phyloP scores from a whole-genome alignment of 2,797 vertebrate species.

The Cheirogaleus major region DNA sequence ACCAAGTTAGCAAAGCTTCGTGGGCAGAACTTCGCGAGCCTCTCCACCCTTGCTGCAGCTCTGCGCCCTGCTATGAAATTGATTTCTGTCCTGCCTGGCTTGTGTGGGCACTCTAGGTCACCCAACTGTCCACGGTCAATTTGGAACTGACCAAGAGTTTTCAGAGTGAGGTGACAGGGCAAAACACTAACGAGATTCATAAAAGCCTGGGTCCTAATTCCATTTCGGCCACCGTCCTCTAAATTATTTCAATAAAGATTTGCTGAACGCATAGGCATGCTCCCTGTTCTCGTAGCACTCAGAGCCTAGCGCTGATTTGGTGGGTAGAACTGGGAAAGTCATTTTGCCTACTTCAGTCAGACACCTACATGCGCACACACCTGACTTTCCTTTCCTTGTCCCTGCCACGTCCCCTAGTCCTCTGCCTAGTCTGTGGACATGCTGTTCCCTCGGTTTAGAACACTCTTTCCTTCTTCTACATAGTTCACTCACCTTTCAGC shows the following conservation, averaged over 20 bases:
- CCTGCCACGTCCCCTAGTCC: too few species aligned
- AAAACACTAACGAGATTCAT: background rate
- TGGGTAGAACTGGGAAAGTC: background rate
- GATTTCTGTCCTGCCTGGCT: background rate
- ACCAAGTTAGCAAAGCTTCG: background rate
- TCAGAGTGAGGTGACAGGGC: background rate
- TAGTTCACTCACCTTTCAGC: background rate
- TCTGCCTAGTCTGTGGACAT: accelerated
- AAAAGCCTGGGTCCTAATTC: background rate
- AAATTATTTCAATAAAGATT: background rate
- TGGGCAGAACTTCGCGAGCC: background rate
- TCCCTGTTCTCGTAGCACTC: background rate
- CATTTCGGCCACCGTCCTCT: background rate
- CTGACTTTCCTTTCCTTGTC: background rate
- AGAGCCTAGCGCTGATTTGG: background rate
- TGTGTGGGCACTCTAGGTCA: background rate
- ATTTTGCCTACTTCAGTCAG: background rate
- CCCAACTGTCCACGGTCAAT: background rate
- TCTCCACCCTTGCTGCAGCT: background rate
- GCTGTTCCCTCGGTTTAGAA: background rate
- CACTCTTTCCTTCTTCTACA: background rate
- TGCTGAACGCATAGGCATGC: background rate
- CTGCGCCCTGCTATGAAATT: background rate
- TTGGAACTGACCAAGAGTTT: background rate
- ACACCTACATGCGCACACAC: background rate